These are phyloP conservation scores for Spodoptera frugiperda DNA, from an alignment of 1,140 invertebrate genomes.

Conservation along the genomic window DNA sequence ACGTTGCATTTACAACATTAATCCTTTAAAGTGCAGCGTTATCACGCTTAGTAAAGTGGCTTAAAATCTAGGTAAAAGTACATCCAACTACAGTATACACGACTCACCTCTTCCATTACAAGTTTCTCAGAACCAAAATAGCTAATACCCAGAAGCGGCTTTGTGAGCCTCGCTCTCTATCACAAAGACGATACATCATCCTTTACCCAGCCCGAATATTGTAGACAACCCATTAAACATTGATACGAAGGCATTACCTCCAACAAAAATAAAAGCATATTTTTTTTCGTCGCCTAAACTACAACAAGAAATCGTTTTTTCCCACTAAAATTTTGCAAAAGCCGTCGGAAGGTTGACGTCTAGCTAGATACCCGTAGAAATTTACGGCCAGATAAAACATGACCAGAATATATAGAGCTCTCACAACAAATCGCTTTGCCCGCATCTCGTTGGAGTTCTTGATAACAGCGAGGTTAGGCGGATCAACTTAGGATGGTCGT, in stretches of 20 bases:
- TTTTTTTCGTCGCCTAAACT: slow-evolving; percentile 39
- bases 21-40: no score
- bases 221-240: slow-evolving; percentile 26
- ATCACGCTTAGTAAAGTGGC: no score
- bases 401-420: slow-evolving; percentile 66
- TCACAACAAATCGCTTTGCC: slow-evolving; percentile 56
- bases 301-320: slow-evolving; percentile 52
- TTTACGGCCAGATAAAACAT: slow-evolving; percentile 82
- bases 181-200: slow-evolving; percentile 10
- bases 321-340: slow-evolving; percentile 63
- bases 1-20: no score
- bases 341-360: slow-evolving; percentile 68
- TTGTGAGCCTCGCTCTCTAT: neutral
- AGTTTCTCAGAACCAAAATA: slow-evolving; percentile 2
- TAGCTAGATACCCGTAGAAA: slow-evolving; percentile 75
- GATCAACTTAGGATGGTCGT: slow-evolving; percentile 65
- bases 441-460: slow-evolving; percentile 30
- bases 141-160: neutral
- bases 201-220: slow-evolving; percentile 6
- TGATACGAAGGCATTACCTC: slow-evolving; percentile 9
- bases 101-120: neutral
- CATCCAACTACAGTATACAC: no score
- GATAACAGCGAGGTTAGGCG: slow-evolving; percentile 35
- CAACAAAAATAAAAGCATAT: slow-evolving; percentile 21
- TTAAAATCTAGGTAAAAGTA: no score